Percentiles rank a stretch among this genome's conserved stretches.
phyloP scores from a whole-genome alignment of 2,797 vertebrate species.

The Gymnothorax javanicus region DNA sequence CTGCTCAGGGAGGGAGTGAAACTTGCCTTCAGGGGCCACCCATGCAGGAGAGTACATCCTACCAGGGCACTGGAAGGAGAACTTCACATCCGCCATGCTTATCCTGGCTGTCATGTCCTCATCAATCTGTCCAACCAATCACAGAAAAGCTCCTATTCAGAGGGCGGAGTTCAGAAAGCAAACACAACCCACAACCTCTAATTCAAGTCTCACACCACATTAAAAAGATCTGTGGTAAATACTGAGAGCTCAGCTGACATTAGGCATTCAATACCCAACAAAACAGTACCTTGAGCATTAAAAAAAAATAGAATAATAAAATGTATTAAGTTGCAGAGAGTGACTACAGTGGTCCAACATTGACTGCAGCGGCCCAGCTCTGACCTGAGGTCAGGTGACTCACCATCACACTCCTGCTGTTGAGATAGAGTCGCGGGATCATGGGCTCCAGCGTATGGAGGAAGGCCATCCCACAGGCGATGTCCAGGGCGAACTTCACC shows the following conservation, averaged over 20 bases:
- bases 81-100: conserved; percentile 96
- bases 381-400: conserved; percentile 48
- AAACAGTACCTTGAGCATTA: too few species aligned
- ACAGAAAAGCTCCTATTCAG: background rate
- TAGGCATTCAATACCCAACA: background rate
- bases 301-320: too few species aligned
- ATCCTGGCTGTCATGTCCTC: conserved; percentile 96
- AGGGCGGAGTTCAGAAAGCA: background rate
- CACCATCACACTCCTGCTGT: conserved; percentile 95
- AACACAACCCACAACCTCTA: background rate
- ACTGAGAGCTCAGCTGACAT: background rate
- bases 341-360: background rate
- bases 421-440: conserved; percentile 90
- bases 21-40: conserved; percentile 94
- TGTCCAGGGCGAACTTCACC: conserved; percentile 91
- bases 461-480: conserved; percentile 96
- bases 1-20: background rate
- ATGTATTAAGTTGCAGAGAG: background rate
- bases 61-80: conserved; percentile 96
- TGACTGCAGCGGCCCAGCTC: background rate
- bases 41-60: conserved; percentile 95
- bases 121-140: conserved; percentile 78
- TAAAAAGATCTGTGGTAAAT: background rate
- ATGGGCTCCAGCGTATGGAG: conserved; percentile 95
- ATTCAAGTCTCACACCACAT: too few species aligned